Conservation (phyloP, 2,797 vertebrate species). For the Enteromius radiatus region DNA sequence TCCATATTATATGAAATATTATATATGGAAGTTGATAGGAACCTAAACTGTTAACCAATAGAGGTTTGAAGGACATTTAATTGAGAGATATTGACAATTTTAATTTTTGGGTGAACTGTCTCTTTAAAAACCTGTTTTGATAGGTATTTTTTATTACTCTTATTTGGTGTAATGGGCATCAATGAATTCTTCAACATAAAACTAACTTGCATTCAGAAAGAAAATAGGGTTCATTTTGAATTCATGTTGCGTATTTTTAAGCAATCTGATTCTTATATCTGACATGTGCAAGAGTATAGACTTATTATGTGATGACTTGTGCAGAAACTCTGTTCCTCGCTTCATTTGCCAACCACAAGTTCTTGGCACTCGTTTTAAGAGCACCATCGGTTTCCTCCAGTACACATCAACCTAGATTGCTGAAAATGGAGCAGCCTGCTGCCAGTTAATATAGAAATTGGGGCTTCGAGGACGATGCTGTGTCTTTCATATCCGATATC, state of each 20-base stretch:
- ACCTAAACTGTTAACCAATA: background rate
- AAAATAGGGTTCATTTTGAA: background rate
- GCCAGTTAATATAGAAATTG: slow-evolving; percentile 69
- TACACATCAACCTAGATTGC: slow-evolving; percentile 76
- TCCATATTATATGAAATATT: background rate
- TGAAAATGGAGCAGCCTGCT: slow-evolving; percentile 71
- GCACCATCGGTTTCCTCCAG: slow-evolving; percentile 64
- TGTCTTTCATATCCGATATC: slow-evolving; percentile 50
- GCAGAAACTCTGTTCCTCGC: slow-evolving; percentile 1
- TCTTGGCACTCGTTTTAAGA: slow-evolving; percentile 60
- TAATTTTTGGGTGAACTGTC: background rate
- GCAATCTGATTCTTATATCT: background rate
- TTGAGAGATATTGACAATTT: background rate
- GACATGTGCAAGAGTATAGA: background rate
- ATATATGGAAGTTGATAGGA: background rate
- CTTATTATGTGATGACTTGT: slow-evolving; percentile 28
- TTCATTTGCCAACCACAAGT: slow-evolving; percentile 42
- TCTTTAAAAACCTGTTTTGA: background rate
- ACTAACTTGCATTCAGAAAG: background rate
- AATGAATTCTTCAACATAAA: background rate
- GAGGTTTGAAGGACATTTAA: background rate
- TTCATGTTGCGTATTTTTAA: background rate
- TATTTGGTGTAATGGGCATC: background rate
- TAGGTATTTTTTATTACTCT: background rate
- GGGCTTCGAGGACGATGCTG: slow-evolving; percentile 64